phyloP scores from a whole-genome alignment of 2,113 vertebrate genomes.

The Cephalopholis sonnerati region DNA sequence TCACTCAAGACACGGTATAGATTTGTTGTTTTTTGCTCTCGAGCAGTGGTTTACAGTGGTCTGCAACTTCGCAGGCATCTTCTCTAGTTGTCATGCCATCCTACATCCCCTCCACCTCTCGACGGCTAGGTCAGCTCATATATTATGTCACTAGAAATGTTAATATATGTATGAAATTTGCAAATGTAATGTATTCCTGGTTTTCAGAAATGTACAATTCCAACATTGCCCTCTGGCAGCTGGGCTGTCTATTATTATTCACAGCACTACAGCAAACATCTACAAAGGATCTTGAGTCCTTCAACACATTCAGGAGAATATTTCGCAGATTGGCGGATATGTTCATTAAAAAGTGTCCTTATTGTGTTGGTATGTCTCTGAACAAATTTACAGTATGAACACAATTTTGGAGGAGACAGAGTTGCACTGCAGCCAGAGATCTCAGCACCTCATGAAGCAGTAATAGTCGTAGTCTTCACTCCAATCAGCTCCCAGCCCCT shows the following conservation, averaged over 20 bases:
- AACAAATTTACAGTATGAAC: neutral
- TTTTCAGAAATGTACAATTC: too few species aligned
- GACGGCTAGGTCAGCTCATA: too few species aligned
- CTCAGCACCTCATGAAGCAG: neutral
- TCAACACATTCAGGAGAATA: neutral
- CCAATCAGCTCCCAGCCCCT: neutral
- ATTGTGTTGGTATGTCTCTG: neutral
- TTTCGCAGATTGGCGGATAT: neutral
- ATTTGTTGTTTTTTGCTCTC: too few species aligned
- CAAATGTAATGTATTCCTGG: too few species aligned
- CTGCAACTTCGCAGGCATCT: too few species aligned
- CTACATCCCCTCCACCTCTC: too few species aligned
- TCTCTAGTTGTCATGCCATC: too few species aligned
- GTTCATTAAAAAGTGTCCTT: neutral
- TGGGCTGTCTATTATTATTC: neutral
- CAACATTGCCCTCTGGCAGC: too few species aligned
- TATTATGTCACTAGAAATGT: too few species aligned
- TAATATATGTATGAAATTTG: too few species aligned
- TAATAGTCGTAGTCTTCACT: neutral
- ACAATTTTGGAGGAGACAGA: neutral
- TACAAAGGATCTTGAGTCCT: neutral
- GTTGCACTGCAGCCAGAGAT: neutral
- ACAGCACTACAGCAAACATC: neutral
- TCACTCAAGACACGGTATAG: too few species aligned
- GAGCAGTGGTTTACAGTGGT: too few species aligned